Evolutionary conservation across 2,888 invertebrate species (phyloP).

Genomic region (Callyntrura sp.): DNA sequence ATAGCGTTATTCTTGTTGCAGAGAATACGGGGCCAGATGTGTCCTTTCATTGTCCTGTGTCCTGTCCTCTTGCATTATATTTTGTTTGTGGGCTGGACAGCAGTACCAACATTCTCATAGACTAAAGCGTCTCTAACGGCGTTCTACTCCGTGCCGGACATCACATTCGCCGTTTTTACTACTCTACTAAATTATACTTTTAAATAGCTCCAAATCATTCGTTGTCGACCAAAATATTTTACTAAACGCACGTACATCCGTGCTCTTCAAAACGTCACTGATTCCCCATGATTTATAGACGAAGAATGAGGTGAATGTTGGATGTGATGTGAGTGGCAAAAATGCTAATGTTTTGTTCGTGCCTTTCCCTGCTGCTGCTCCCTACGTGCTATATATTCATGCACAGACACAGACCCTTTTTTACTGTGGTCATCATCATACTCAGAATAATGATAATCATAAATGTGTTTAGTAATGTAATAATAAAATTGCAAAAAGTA

Average conservation of each 20-base stretch:
- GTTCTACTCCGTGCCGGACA: neutral
- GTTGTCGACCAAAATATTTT: neutral
- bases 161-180: neutral
- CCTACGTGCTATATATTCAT: neutral
- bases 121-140: neutral
- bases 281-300: neutral
- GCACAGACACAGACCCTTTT: neutral
- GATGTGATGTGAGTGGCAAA: constrained; percentile 10
- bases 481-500: neutral
- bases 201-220: constrained; percentile 26
- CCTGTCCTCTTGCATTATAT: too few species aligned
- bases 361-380: neutral
- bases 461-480: constrained; percentile 15
- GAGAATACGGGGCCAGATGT: too few species aligned
- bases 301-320: constrained; percentile 7
- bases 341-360: constrained; percentile 18
- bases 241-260: neutral
- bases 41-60: too few species aligned
- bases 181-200: constrained; percentile 19
- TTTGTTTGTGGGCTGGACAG: too few species aligned
- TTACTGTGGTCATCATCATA: neutral
- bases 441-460: neutral
- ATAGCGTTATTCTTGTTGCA: too few species aligned
- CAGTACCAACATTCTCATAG: too few species aligned
- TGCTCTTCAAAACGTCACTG: neutral